Evolutionary conservation across 2,888 invertebrate species (phyloP), one percentile per base, ranked within the genome.

Genomic region (Melipona beecheii): DNA sequence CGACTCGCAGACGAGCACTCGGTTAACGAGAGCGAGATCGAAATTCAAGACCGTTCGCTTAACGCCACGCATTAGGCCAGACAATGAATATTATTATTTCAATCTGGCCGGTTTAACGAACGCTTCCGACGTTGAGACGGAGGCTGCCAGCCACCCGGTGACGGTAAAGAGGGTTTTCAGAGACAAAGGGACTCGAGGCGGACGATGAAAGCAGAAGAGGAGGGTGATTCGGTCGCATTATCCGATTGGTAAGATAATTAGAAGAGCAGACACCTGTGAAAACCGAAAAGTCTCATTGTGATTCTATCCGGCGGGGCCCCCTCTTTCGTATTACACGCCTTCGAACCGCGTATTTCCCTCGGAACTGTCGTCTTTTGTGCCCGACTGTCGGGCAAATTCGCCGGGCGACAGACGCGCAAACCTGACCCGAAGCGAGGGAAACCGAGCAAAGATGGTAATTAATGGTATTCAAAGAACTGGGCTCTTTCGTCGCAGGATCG

Each of bases 171-270:
- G 43, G 49, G 52, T 52, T 68, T 50, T 43, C 27, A 31, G 43
- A 43, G 49, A 78, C 65, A 76, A 64, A 65, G 19, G 54, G 43
- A 9, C 36, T 9, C 36, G 27, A 9, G 27, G 4, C 27, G 31
- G 4, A 27, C n/a, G 15, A 19, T 19, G 43, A 17, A 52, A 50
- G 3, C 43, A 9, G 24, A 4, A 31, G 4, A 4, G 4, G 4
- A 4, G 31, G 9, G 1, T 27, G 52, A 27, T 56, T 13, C 70
- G 64, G 24, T 6, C n/a, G 71, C 31, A 27, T 77, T 66, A 66
- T 71, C 71, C n/a, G 81, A 77, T 77, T 54, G 52, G 58, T 19
- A 60, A 72, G 77, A 81, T 81, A 81, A 81, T 81, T 81, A 72
- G 66, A 77, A 43, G 19, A 36, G 70, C 15, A 50, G 77, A 24